These are phyloP conservation scores for Drosophila greeni DNA, from an alignment of 2,888 invertebrate species.

Conservation along the genomic window DNA sequence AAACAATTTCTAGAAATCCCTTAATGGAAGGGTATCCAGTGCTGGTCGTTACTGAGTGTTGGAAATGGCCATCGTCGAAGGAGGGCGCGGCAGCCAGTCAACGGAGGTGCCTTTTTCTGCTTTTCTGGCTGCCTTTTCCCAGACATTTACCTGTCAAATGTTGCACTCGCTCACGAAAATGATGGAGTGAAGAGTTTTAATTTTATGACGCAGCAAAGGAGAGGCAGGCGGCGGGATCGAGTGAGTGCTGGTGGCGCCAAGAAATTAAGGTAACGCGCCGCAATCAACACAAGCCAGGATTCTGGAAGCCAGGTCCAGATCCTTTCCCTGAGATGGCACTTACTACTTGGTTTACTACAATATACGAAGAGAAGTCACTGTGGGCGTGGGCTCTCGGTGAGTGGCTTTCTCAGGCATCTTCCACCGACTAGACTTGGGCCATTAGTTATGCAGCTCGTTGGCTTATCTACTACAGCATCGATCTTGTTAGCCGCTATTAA, in stretches of 20 bases:
- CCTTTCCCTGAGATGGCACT: constrained; percentile 1
- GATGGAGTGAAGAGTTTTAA: constrained; percentile 77
- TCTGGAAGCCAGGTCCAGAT: not conserved
- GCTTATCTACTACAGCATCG: constrained; percentile 59
- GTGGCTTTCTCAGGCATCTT: constrained; percentile 12
- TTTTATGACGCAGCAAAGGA: constrained; percentile 76
- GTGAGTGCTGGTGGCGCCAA: constrained; percentile 63
- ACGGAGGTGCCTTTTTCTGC: constrained; percentile 21
- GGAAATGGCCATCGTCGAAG: constrained; percentile 6
- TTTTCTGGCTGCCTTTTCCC: constrained; percentile 49
- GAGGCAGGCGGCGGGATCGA: constrained; percentile 32
- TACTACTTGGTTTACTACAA: no score
- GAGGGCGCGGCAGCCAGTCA: constrained; percentile 60
- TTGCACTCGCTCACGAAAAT: constrained; percentile 73
- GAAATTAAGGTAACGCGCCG: constrained; percentile 74
- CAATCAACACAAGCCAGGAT: constrained; percentile 63
- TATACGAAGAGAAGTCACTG: not conserved
- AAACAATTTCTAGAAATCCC: not conserved
- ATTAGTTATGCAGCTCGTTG: constrained; percentile 63
- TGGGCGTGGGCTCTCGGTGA: constrained; percentile 10
- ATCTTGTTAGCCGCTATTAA: constrained; percentile 70
- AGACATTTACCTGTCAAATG: constrained; percentile 76
- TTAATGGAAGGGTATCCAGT: constrained; percentile 14
- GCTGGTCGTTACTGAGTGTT: not conserved
- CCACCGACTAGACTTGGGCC: constrained; percentile 36